phyloP scores from a whole-genome alignment of 2,888 invertebrate species.

The Trimorus sp. region DNA sequence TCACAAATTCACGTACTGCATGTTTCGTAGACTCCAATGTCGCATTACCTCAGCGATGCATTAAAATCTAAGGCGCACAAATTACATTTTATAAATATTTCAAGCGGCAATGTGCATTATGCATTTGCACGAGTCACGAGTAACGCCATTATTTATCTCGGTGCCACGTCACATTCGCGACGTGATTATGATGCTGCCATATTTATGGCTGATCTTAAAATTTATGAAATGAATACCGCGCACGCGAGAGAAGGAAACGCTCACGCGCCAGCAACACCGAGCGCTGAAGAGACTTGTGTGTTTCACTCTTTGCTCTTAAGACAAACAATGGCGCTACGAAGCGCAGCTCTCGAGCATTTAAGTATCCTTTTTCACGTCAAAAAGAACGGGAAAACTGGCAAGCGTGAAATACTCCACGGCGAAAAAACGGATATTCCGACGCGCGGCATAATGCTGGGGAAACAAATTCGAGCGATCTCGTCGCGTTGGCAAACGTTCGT shows the following conservation, averaged over 20 bases:
- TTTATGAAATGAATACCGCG: slow-evolving; percentile 54
- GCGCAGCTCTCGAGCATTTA: slow-evolving; percentile 28
- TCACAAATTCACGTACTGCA: too few species aligned
- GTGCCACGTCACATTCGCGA: slow-evolving; percentile 46
- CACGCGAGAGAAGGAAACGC: slow-evolving; percentile 42
- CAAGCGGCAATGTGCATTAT: slow-evolving; percentile 11
- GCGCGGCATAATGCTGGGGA: slow-evolving; percentile 13
- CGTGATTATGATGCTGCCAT: slow-evolving; percentile 51
- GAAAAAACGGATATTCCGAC: slow-evolving; percentile 33
- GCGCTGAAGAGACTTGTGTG: slow-evolving; percentile 30
- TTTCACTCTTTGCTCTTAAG: slow-evolving; percentile 45
- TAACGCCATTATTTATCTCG: slow-evolving; percentile 52
- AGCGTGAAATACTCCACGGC: slow-evolving; percentile 40
- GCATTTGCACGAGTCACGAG: slow-evolving; percentile 35
- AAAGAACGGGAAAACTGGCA: slow-evolving; percentile 33
- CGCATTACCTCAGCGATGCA: neutral
- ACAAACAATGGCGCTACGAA: slow-evolving; percentile 44
- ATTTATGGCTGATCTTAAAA: slow-evolving; percentile 57
- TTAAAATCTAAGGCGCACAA: slow-evolving; percentile 20
- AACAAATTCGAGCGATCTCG: slow-evolving; percentile 30
- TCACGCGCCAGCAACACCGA: slow-evolving; percentile 10
- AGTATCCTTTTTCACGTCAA: slow-evolving; percentile 33
- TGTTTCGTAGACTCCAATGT: too few species aligned
- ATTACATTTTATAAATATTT: slow-evolving; percentile 43
- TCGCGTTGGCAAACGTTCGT: slow-evolving; percentile 21